Evolutionary conservation across 2,113 vertebrate species (phyloP).

Genomic region (Macaca mulatta): DNA sequence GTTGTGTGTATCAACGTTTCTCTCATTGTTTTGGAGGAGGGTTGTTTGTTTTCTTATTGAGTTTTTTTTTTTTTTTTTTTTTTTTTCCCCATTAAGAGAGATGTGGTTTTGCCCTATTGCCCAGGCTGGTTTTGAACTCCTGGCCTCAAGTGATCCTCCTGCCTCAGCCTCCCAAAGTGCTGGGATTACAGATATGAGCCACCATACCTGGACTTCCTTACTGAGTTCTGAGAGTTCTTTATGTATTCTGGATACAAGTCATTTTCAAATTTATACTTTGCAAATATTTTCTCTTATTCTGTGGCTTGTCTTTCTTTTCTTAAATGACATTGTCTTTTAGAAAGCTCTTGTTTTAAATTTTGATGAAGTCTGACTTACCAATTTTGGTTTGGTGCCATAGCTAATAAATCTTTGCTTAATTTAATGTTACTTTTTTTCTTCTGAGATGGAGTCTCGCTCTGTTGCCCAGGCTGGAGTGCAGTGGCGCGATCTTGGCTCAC

Average conservation of each 20-base stretch:
- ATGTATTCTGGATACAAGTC: not conserved
- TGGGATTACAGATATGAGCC: too few relatives aligned
- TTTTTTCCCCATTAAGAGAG: too few relatives aligned
- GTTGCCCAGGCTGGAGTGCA: too few relatives aligned
- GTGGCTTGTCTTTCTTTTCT: not conserved
- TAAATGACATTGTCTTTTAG: not conserved
- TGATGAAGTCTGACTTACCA: not conserved
- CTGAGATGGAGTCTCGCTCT: too few relatives aligned
- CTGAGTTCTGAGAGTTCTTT: not conserved
- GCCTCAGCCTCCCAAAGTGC: too few relatives aligned
- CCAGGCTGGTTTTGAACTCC: too few relatives aligned
- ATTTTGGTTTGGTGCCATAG: not conserved
- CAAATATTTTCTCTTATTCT: not conserved
- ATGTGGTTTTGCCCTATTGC: too few relatives aligned
- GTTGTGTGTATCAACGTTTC: not conserved
- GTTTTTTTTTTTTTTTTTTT: too few relatives aligned
- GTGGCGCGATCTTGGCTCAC: fast-evolving
- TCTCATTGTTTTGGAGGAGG: not conserved
- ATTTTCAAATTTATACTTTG: not conserved
- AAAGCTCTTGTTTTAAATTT: not conserved
- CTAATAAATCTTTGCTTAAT: not conserved
- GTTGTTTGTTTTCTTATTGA: not conserved
- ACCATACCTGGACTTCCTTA: too few relatives aligned
- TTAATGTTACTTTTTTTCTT: not conserved
- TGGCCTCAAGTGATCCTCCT: too few relatives aligned